These are phyloP conservation scores for Misgurnus anguillicaudatus DNA, from an alignment of 2,113 vertebrate genomes.

Conservation along the genomic window DNA sequence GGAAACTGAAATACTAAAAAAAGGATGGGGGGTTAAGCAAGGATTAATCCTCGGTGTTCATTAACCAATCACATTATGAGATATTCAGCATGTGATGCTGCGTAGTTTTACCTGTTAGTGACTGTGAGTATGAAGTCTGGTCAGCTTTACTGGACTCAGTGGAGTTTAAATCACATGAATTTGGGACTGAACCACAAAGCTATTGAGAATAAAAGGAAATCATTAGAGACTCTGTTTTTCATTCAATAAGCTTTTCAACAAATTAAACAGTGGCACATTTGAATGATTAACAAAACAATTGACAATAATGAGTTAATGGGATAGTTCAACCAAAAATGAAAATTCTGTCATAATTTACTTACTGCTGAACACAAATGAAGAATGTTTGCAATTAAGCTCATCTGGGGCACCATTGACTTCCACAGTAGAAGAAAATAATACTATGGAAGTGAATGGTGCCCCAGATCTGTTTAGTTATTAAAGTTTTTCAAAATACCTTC, in stretches of 20 bases:
- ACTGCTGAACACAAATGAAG: too few relatives aligned
- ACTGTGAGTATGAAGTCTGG: conserved; percentile 59
- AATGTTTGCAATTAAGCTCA: too few relatives aligned
- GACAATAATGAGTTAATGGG: too few relatives aligned
- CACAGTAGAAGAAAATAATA: too few relatives aligned
- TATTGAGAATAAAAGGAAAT: conserved; percentile 53
- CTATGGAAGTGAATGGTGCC: too few relatives aligned
- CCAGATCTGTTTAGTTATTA: too few relatives aligned
- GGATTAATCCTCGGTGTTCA: neutral
- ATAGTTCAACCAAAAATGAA: too few relatives aligned
- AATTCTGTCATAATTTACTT: too few relatives aligned
- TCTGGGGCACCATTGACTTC: too few relatives aligned
- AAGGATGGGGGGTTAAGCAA: neutral
- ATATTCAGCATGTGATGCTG: neutral
- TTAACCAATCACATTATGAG: neutral
- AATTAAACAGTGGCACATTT: neutral
- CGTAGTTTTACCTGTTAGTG: conserved; percentile 69
- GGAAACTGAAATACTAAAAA: neutral
- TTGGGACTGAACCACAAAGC: conserved; percentile 21
- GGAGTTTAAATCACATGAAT: conserved; percentile 46
- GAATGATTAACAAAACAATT: too few relatives aligned
- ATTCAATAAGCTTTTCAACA: neutral
- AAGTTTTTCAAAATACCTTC: too few relatives aligned
- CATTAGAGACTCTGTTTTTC: neutral
- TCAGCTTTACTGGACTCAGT: conserved; percentile 34